Evolutionary conservation across 2,113 vertebrate genomes (phyloP), one percentile per base, ranked within the genome.

Genomic region (Rana temporaria): DNA sequence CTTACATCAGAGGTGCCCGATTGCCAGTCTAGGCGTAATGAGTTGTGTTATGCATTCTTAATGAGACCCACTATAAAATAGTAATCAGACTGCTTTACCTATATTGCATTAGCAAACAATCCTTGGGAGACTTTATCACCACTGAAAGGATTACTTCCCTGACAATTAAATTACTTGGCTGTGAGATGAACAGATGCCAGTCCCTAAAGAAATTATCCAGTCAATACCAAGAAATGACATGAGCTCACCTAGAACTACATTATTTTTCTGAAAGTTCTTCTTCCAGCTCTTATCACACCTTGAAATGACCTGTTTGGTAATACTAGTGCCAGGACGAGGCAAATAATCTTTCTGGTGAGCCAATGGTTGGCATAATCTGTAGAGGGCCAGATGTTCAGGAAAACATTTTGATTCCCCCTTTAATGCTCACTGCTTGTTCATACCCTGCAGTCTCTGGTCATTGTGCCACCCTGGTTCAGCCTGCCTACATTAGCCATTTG

Each of bases 51-150:
- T 70, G 65, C 65, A 67, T 67, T 38, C 34, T 67, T 67, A 32
- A 67, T 67, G 34, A 67, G 65, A 30, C 16, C 65, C 34, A 38
- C 65, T 34, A 34, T 67, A 71, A 55, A 71, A 71, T 30, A 52
- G 52, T 52, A 55, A 71, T 71, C 19, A 55, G 24, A 24, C 42
- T 22, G 20, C 19, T 16, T 53, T 55, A 71, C 52, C 52, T 4
- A 55, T 53, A 53, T 42, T 55, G 38, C 24, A 55, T 48, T n/a
- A 70, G 15, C 42, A 20, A 48, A n/a, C 19, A 70, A 70, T 53
- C 34, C 42, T 20, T 22, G 15, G 30, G 76, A 56, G 26, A 20
- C 52, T n/a, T 20, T 62, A n/a, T 18, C 20, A 48, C 22, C 1
- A 34, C 66, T 70, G 12, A 6, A 79, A 59, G 34, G 69, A 30